Evolutionary conservation across 2,113 vertebrate genomes (phyloP).

Genomic region (Melanerpes formicivorus): DNA sequence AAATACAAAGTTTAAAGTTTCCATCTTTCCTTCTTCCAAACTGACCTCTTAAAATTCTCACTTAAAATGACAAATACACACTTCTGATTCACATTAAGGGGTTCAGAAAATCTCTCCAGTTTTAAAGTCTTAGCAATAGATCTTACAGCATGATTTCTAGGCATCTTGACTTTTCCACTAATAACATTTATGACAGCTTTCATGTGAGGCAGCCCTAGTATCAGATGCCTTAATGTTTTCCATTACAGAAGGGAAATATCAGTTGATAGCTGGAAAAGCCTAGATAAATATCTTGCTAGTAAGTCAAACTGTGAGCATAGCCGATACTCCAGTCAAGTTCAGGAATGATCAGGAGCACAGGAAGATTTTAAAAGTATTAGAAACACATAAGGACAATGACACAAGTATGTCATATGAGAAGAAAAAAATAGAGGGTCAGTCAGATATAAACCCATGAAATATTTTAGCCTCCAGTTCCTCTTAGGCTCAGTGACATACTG

Average conservation of each 20-base stretch:
- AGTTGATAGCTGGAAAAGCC: constrained; percentile 1
- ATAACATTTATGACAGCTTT: background rate
- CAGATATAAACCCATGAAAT: background rate
- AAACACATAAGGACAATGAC: constrained; percentile 17
- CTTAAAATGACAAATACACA: background rate
- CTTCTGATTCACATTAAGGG: background rate
- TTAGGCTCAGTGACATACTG: background rate
- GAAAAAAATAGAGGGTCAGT: background rate
- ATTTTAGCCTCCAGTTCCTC: background rate
- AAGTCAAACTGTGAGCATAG: constrained; percentile 39
- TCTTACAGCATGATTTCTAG: background rate
- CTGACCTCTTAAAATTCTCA: background rate
- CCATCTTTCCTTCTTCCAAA: background rate
- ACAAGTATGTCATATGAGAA: background rate
- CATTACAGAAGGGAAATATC: background rate
- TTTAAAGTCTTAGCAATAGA: background rate
- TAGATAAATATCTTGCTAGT: background rate
- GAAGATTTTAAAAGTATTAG: constrained; percentile 44
- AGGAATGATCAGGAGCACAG: constrained; percentile 7
- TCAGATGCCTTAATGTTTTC: background rate
- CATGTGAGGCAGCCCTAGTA: background rate
- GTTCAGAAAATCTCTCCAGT: background rate
- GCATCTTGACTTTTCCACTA: background rate
- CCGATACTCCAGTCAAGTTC: background rate
- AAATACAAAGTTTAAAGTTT: background rate